phyloP scores from a whole-genome alignment of 2,113 vertebrate genomes.

The Empidonax alnorum region DNA sequence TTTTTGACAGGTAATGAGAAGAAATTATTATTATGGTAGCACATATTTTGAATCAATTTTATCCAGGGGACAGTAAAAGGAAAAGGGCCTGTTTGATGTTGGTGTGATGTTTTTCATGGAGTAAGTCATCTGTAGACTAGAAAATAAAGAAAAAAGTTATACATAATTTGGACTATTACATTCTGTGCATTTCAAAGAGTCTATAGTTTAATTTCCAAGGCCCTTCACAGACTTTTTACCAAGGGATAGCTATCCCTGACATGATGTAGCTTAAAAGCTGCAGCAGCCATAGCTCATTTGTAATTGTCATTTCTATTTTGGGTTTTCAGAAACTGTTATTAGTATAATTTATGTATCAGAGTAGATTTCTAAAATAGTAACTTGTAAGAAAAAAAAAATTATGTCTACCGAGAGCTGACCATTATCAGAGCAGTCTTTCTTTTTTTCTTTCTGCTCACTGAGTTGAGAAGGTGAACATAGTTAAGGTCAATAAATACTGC shows the following conservation, averaged over 20 bases:
- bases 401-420: not conserved
- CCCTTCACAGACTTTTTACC: not conserved
- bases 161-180: not conserved
- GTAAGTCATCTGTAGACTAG: not conserved
- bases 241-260: not conserved
- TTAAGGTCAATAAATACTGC: not conserved
- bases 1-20: not conserved
- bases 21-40: not conserved
- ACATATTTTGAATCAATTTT: not conserved
- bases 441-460: not conserved
- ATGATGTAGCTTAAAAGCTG: not conserved
- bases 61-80: not conserved
- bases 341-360: not conserved
- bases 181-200: not conserved
- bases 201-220: not conserved
- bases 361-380: not conserved
- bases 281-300: not conserved
- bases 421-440: not conserved
- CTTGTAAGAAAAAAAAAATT: not conserved
- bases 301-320: not conserved
- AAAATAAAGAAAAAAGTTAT: not conserved
- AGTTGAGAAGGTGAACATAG: not conserved
- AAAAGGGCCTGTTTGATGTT: not conserved
- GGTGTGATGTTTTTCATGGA: not conserved
- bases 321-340: not conserved